Percentiles rank a stretch among this genome's conserved stretches.
Evolutionary conservation across 2,888 invertebrate species (phyloP).

Genomic region (Escarpia spicata): DNA sequence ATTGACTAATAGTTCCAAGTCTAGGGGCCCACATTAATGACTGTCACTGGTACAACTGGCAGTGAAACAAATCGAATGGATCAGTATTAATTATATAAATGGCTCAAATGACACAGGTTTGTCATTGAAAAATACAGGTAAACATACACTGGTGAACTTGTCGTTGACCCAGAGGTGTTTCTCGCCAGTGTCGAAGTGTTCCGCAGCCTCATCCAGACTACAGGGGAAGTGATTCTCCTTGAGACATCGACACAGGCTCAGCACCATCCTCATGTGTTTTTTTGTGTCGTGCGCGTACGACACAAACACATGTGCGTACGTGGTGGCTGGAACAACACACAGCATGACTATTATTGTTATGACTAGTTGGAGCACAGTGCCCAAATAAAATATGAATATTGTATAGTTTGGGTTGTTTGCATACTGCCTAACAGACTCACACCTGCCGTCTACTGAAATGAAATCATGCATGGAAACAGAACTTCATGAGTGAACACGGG

Average conservation of each 20-base stretch:
- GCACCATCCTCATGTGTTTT: constrained; percentile 49
- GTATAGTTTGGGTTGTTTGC: too few relatives aligned
- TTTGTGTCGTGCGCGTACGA: constrained; percentile 53
- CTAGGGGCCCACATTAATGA: too few relatives aligned
- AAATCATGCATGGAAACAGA: too few relatives aligned
- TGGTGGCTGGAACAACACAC: not conserved
- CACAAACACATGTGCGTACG: constrained; percentile 48
- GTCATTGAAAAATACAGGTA: not conserved
- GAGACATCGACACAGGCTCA: constrained; percentile 52
- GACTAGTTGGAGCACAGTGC: not conserved
- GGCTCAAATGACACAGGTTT: too few relatives aligned
- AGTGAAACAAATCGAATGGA: too few relatives aligned
- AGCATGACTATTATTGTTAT: not conserved
- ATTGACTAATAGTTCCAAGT: too few relatives aligned
- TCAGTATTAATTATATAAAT: too few relatives aligned
- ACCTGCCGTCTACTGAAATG: too few relatives aligned
- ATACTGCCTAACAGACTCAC: too few relatives aligned
- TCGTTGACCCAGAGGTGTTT: constrained; percentile 44
- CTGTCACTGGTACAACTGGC: too few relatives aligned
- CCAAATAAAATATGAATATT: not conserved
- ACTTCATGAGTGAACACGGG: too few relatives aligned
- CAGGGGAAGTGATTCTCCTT: constrained; percentile 55
- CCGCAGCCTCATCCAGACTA: constrained; percentile 49
- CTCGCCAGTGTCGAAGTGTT: constrained; percentile 41
- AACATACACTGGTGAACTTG: constrained; percentile 45